Evolutionary conservation across 1,140 invertebrate genomes (phyloP).

Genomic region (Teleogryllus occipitalis): DNA sequence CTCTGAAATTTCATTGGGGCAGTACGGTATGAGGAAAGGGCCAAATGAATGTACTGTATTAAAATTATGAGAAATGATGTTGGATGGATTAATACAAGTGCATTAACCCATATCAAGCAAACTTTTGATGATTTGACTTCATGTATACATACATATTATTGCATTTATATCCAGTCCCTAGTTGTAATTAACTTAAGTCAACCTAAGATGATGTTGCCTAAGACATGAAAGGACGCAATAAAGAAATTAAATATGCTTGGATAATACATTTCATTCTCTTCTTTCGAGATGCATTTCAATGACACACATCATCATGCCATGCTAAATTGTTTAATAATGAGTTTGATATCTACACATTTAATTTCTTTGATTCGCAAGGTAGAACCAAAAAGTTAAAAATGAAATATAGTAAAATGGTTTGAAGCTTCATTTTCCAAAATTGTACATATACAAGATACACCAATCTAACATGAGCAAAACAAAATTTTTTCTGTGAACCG

Average conservation of each 20-base stretch:
- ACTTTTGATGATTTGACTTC: too few relatives aligned
- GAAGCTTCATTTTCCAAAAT: background rate
- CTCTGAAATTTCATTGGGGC: too few relatives aligned
- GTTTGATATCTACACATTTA: background rate
- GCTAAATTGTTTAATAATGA: background rate
- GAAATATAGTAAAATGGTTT: background rate
- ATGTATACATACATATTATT: too few relatives aligned
- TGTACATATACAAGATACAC: background rate
- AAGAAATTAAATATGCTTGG: background rate
- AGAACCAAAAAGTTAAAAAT: background rate
- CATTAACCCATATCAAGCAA: too few relatives aligned
- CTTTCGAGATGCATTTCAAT: background rate
- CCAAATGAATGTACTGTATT: too few relatives aligned
- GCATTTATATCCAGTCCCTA: too few relatives aligned
- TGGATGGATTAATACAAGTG: too few relatives aligned
- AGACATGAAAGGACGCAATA: too few relatives aligned
- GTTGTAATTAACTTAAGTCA: too few relatives aligned
- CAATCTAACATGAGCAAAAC: background rate
- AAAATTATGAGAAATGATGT: too few relatives aligned
- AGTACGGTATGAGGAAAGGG: too few relatives aligned
- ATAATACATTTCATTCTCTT: background rate
- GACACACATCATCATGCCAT: background rate
- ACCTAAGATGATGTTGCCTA: too few relatives aligned
- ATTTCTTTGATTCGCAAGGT: background rate
- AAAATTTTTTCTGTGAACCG: background rate